These are phyloP conservation scores for Aspidiotus rigidus DNA, from an alignment of 2,888 invertebrate genomes.

Conservation along the genomic window DNA sequence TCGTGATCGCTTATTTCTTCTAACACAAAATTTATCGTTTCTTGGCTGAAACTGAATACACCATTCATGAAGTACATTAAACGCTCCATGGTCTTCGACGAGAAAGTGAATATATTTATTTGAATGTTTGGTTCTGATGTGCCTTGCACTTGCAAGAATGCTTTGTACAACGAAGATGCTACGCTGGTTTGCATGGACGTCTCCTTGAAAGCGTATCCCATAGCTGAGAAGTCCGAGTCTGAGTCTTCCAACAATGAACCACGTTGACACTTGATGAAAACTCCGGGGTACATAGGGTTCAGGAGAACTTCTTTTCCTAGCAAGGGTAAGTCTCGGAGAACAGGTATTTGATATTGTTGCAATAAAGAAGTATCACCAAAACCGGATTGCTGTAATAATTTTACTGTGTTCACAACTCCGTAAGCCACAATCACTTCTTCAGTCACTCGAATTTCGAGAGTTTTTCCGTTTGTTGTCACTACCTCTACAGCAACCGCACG, in stretches of 20 bases:
- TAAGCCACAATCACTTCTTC: constrained; percentile 25
- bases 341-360: constrained; percentile 14
- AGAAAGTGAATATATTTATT: constrained; percentile 18
- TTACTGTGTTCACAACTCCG: constrained; percentile 3
- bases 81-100: constrained; percentile 3
- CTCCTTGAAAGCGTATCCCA: constrained; percentile 8
- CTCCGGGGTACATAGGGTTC: constrained; percentile 14
- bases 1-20: constrained; percentile 10
- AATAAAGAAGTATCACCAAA: constrained; percentile 15
- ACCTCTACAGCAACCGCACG: constrained; percentile 21
- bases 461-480: not conserved
- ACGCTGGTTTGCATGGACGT: constrained; percentile 3
- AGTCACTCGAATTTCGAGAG: not conserved
- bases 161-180: constrained; percentile 11
- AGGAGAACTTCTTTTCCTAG: constrained; percentile 15
- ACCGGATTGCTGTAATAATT: constrained; percentile 20
- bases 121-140: constrained; percentile 15
- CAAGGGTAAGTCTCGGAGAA: constrained; percentile 12
- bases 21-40: constrained; percentile 12
- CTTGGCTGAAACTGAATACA: not conserved
- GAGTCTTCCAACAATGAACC: constrained; percentile 8
- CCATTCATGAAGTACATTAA: constrained; percentile 10
- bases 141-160: constrained; percentile 13
- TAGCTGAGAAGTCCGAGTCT: constrained; percentile 11
- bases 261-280: constrained; percentile 7